Conservation (phyloP, 2,888 invertebrate genomes). For the Eustalomyia histrio region DNA sequence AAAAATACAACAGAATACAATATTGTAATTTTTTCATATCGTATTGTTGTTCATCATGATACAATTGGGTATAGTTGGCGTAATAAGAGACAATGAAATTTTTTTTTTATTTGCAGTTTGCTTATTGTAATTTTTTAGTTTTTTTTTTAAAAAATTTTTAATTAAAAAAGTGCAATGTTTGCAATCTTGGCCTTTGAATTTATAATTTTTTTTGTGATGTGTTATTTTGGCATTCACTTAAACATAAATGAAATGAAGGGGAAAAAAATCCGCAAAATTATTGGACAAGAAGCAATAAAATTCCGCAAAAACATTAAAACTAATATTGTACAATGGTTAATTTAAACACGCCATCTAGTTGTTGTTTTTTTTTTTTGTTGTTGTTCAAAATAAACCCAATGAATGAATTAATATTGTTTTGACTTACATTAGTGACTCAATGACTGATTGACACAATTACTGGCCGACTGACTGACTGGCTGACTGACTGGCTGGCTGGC, state of each 20-base stretch:
- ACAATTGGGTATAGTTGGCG: conserved; percentile 43
- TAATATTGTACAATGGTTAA: conserved; percentile 14
- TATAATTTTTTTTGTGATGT: conserved; percentile 46
- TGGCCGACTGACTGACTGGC: too few relatives aligned
- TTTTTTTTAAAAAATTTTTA: conserved; percentile 52
- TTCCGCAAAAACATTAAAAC: conserved; percentile 6
- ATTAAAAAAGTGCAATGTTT: conserved; percentile 61
- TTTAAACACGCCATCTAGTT: conserved; percentile 53
- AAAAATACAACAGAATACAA: neutral
- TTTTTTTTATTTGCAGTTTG: conserved; percentile 38
- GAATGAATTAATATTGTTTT: neutral
- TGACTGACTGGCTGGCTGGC: conserved; percentile 34
- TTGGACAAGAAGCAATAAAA: neutral
- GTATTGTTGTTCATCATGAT: conserved; percentile 26
- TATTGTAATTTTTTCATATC: conserved; percentile 3
- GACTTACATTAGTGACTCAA: neutral
- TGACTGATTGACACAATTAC: conserved; percentile 13
- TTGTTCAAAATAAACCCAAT: neutral
- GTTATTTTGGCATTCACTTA: conserved; percentile 58
- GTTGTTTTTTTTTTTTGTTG: conserved; percentile 19
- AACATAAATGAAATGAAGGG: neutral
- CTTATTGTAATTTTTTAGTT: conserved; percentile 49
- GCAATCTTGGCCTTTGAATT: conserved; percentile 67
- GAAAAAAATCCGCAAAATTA: conserved; percentile 32
- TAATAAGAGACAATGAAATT: conserved; percentile 59